Evolutionary conservation across 2,113 vertebrate species (phyloP).

Genomic region (Nematolebias whitei): DNA sequence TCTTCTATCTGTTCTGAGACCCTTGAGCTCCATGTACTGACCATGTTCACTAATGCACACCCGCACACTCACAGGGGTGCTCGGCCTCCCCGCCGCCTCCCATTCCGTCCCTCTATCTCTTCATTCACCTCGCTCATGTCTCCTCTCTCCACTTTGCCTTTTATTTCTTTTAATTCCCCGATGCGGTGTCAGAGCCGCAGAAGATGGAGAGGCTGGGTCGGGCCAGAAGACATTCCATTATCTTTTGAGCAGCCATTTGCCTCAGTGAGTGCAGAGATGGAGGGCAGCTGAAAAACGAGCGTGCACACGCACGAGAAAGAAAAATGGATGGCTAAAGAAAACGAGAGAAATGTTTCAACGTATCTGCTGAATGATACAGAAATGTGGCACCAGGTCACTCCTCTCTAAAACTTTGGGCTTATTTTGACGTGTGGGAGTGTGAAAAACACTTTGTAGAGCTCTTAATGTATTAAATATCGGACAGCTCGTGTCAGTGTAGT

Average conservation of each 20-base stretch:
- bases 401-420: conserved; percentile 20
- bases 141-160: conserved; percentile 19
- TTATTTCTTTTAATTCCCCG: conserved; percentile 74
- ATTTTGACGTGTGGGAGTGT: conserved; percentile 10
- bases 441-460: not conserved
- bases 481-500: not conserved
- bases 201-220: conserved; percentile 73
- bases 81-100: not conserved
- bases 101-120: conserved; percentile 21
- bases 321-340: conserved; percentile 44
- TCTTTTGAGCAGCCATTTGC: conserved; percentile 81
- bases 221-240: conserved; percentile 79
- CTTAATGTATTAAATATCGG: not conserved
- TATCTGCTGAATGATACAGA: conserved; percentile 30
- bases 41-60: conserved; percentile 47
- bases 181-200: conserved; percentile 52
- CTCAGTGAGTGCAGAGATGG: conserved; percentile 59
- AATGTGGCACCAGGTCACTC: conserved; percentile 8
- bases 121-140: conserved; percentile 13
- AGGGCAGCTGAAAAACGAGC: conserved; percentile 44
- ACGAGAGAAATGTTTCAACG: conserved; percentile 35
- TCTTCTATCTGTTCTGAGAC: conserved; percentile 55
- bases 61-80: conserved; percentile 6
- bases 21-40: conserved; percentile 55
- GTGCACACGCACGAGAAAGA: conserved; percentile 26